Evolutionary conservation across 1,140 invertebrate genomes (phyloP).

Genomic region (Drosophila rhopaloa): DNA sequence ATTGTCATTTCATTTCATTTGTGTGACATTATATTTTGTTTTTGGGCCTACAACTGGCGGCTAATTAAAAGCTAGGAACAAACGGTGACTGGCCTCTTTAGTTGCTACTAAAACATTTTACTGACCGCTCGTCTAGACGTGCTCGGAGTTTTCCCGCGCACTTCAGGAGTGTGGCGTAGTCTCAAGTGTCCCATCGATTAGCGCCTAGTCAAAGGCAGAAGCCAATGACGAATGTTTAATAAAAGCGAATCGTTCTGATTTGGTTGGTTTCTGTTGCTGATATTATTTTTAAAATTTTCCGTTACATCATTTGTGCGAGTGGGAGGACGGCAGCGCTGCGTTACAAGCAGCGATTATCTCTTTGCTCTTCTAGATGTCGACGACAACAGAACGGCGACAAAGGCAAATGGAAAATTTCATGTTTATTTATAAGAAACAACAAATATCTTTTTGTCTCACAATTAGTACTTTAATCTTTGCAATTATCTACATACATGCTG

Average conservation of each 20-base stretch:
- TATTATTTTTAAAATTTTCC: constrained; percentile 52
- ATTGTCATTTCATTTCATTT: constrained; percentile 46
- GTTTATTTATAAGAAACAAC: constrained; percentile 59
- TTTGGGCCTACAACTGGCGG: constrained; percentile 10
- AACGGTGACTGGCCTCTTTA: constrained; percentile 7
- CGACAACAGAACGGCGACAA: constrained; percentile 50
- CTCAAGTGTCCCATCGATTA: constrained; percentile 26
- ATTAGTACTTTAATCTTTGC: constrained; percentile 28
- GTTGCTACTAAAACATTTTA: constrained; percentile 3
- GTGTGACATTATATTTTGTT: constrained; percentile 29
- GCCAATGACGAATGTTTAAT: background rate
- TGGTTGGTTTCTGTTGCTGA: constrained; percentile 20
- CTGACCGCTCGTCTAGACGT: constrained; percentile 26
- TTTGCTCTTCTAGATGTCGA: constrained; percentile 26
- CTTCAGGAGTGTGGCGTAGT: constrained; percentile 11
- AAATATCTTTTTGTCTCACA: constrained; percentile 34
- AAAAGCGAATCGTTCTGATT: constrained; percentile 6
- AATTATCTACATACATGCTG: constrained; percentile 13
- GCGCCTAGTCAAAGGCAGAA: constrained; percentile 1
- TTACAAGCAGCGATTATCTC: constrained; percentile 71
- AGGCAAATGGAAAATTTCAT: constrained; percentile 76
- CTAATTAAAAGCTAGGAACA: constrained; percentile 31
- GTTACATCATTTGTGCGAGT: constrained; percentile 58
- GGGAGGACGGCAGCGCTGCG: constrained; percentile 21
- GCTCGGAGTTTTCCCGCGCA: constrained; percentile 12